Percentiles rank a stretch among this genome's conserved stretches.
phyloP scores from a whole-genome alignment of 1,140 invertebrate genomes.

The Cepaea nemoralis region DNA sequence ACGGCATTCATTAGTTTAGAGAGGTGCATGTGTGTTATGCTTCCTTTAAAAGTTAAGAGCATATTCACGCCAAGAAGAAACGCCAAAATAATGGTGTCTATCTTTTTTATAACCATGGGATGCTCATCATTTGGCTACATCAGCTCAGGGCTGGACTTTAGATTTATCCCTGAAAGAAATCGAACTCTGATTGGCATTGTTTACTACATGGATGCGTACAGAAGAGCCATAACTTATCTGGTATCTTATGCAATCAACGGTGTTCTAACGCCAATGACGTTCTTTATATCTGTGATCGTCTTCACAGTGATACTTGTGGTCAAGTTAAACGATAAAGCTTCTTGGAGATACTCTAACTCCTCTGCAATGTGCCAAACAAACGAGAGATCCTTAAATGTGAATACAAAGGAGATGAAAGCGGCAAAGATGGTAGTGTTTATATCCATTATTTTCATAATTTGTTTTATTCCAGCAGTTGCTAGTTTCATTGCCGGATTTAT shows the following conservation, averaged over 20 bases:
- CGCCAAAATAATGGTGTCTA: neutral
- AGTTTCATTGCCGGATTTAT: neutral
- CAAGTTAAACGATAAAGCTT: neutral
- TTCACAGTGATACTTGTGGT: neutral
- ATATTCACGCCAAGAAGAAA: neutral
- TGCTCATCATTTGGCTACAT: neutral
- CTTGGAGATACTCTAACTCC: neutral
- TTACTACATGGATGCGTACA: neutral
- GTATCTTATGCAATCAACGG: neutral
- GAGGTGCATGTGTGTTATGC: neutral
- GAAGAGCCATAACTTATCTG: neutral
- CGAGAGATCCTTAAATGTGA: neutral
- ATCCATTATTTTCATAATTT: constrained; percentile 5
- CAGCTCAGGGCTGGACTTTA: neutral
- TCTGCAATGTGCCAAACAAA: no score
- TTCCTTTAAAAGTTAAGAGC: neutral
- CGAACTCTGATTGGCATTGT: neutral
- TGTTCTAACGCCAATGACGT: neutral
- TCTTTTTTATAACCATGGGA: neutral
- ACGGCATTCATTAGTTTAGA: no score
- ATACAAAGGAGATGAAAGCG: neutral
- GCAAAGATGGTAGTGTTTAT: constrained; percentile 16
- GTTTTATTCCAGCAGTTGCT: neutral
- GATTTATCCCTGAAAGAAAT: neutral
- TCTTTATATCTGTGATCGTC: neutral